These are phyloP conservation scores for Cheiracanthium punctorium DNA, from an alignment of 2,888 invertebrate species.

Conservation along the genomic window DNA sequence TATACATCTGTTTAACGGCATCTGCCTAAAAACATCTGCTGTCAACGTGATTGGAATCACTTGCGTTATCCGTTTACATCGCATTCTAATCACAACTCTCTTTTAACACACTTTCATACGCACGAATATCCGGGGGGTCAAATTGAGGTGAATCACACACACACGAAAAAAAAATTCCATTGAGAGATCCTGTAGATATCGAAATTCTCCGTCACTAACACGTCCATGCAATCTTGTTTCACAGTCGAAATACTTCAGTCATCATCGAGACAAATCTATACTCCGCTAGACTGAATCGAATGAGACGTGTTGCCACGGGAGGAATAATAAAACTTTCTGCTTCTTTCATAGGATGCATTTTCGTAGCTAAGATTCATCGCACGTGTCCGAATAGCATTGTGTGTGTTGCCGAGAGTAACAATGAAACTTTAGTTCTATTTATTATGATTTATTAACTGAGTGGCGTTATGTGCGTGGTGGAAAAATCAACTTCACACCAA, in stretches of 20 bases:
- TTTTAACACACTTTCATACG: background rate
- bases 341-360: background rate
- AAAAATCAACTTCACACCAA: background rate
- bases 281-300: background rate
- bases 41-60: slow-evolving; percentile 21
- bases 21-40: slow-evolving; percentile 15
- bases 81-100: background rate
- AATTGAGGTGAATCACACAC: background rate
- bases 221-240: background rate
- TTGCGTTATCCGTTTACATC: background rate
- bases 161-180: background rate
- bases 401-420: background rate
- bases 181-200: background rate
- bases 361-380: background rate
- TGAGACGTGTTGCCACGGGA: background rate
- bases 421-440: background rate
- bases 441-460: background rate
- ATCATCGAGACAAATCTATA: background rate
- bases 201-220: background rate
- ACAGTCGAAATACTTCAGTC: background rate
- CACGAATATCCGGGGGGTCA: background rate
- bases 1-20: background rate
- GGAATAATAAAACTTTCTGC: background rate
- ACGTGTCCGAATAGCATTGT: background rate
- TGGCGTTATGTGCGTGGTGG: background rate